phyloP scores from a whole-genome alignment of 92 coral and sea anemone species.

The Phymanthus crucifer region DNA sequence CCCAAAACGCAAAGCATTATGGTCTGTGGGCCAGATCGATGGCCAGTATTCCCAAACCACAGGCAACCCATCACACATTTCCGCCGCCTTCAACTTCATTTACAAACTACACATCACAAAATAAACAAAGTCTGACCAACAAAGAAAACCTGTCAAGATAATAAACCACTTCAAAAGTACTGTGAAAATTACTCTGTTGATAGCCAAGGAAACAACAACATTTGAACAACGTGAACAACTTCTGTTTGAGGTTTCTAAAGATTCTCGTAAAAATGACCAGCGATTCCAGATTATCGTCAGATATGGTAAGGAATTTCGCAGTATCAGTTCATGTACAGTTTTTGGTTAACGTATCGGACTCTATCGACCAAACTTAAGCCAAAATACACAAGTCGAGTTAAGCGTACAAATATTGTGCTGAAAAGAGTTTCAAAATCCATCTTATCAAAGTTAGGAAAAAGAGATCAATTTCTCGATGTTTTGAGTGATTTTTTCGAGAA shows the following conservation, averaged over 20 bases:
- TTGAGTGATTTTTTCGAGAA: neutral
- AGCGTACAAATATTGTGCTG: too few species aligned
- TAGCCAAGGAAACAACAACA: slow-evolving; percentile 11
- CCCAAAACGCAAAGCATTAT: too few species aligned
- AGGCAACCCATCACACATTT: neutral
- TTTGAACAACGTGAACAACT: neutral
- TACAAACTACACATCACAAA: neutral
- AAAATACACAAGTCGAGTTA: too few species aligned
- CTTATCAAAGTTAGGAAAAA: too few species aligned
- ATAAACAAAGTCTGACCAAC: slow-evolving; percentile 17
- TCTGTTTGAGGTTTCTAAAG: neutral
- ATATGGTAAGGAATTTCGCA: neutral
- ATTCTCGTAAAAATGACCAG: neutral
- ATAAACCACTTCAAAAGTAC: slow-evolving; percentile 6
- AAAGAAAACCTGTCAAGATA: slow-evolving; percentile 16
- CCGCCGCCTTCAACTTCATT: neutral
- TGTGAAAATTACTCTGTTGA: slow-evolving; percentile 36
- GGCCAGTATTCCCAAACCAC: too few species aligned
- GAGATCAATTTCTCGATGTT: neutral
- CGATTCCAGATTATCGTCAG: neutral
- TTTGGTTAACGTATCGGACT: neutral
- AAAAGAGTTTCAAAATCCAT: too few species aligned
- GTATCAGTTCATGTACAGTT: neutral
- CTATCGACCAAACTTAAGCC: too few species aligned
- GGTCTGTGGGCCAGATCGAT: too few species aligned